Base-by-base conservation (phyloP, 2,888 invertebrate species). In the Plagiodera versicolora region DNA sequence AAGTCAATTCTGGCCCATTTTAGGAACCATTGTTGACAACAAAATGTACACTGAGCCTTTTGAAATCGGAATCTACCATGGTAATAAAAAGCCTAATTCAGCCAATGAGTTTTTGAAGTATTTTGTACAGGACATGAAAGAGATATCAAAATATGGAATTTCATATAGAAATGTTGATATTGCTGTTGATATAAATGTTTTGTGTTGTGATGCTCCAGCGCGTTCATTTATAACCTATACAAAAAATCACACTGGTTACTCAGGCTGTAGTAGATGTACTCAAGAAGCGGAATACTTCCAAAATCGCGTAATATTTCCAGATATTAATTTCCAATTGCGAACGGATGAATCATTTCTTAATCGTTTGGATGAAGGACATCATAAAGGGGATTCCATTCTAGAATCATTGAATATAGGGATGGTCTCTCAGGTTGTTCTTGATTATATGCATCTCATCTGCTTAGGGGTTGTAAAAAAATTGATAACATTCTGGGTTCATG, bases 371-470 rank as follows among this genome's bases (percentile, higher is more conserved):
- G 39, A 39, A 39, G 39, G 14, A 39, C 39, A 39, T 11, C 39
- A 39, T n/a, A 39, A 39, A 39, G 39, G 39, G 39, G 39, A 39
- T 11, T 39, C 39, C 4, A 3, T 48, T 47, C n/a, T 48, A 14
- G 48, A 48, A 48, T 48, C 48, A 48, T 16, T 48, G 18, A 16
- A 16, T 48, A 16, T 48, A 10, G 48, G 48, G 28, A 48, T 48
- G 48, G 48, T 48, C 24, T 48, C 48, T 14, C 48, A 48, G 24
- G 48, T 48, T 20, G 48, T 48, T 48, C 54, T 67, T 49, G 65
- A 67, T 59, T 67, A 67, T 47, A 67, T 65, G 67, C 61, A 64
- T 20, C 61, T 54, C n/a, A 24, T 54, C n/a, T 54, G 54, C 28
- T 16, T 54, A 44, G 54, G 54, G 11, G 54, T 54, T 10, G 24